Evolutionary conservation across 2,797 vertebrate genomes (phyloP).

Genomic region (Crocidura indochinensis): DNA sequence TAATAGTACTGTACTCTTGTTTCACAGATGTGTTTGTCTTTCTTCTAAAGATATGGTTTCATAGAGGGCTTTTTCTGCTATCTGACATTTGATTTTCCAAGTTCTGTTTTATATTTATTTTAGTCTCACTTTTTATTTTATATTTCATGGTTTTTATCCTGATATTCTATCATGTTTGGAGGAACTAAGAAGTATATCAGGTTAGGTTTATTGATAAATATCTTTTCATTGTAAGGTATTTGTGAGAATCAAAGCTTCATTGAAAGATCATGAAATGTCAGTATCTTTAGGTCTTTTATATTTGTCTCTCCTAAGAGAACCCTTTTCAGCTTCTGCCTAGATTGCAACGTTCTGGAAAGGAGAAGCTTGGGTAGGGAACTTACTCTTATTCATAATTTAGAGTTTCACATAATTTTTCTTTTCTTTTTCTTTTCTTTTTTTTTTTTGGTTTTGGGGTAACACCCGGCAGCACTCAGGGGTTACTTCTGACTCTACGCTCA

Average conservation of each 20-base stretch:
- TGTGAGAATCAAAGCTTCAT: neutral
- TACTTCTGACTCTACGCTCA: too few species aligned
- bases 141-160: slow-evolving; percentile 25
- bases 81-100: slow-evolving; percentile 35
- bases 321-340: neutral
- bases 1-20: neutral
- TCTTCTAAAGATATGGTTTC: slow-evolving; percentile 18
- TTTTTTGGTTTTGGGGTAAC: too few species aligned
- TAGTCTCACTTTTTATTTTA: too few species aligned
- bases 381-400: slow-evolving; percentile 1
- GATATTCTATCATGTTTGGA: neutral
- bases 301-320: slow-evolving; percentile 51
- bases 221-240: neutral
- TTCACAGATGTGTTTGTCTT: slow-evolving; percentile 47
- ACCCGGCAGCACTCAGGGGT: too few species aligned
- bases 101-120: neutral
- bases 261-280: slow-evolving; percentile 4
- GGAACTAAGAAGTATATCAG: neutral
- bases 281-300: slow-evolving; percentile 32
- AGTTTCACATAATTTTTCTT: neutral
- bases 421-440: neutral
- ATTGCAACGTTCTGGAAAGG: neutral
- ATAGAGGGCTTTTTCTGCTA: slow-evolving; percentile 7
- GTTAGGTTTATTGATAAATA: neutral
- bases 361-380: neutral